These are phyloP conservation scores for Lepidocyrtinus sp. DNA, from an alignment of 2,888 invertebrate species.

Conservation along the genomic window DNA sequence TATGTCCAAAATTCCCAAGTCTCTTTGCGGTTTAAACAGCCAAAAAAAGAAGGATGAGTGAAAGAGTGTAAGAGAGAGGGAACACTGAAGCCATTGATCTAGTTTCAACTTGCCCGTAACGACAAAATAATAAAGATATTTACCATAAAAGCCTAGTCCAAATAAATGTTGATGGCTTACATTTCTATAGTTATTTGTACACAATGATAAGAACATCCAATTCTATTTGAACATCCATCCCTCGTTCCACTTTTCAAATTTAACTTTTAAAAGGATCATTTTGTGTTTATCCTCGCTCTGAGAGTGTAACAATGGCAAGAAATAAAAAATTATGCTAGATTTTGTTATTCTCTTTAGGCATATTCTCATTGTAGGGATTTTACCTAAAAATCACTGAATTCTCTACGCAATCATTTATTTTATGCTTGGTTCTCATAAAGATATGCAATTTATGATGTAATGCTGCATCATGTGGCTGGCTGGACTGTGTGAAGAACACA, in stretches of 20 bases:
- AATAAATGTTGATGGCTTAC: constrained; percentile 24
- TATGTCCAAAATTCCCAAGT: not conserved
- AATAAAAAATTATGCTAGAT: constrained; percentile 6
- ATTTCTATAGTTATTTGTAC: not conserved
- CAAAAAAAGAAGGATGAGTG: not conserved
- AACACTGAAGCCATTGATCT: constrained; percentile 39
- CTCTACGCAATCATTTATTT: not conserved
- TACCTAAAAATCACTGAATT: too few species aligned
- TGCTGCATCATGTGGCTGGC: too few species aligned
- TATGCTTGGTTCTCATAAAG: not conserved
- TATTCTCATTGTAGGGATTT: too few species aligned
- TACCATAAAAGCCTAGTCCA: constrained; percentile 12
- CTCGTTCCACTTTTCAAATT: too few species aligned
- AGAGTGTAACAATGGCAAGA: not conserved
- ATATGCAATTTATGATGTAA: constrained; percentile 10
- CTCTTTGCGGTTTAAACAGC: not conserved
- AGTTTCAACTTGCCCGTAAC: constrained; percentile 24
- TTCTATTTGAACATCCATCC: not conserved
- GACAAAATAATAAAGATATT: constrained; percentile 41
- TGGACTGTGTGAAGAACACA: too few species aligned
- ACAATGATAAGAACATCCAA: not conserved
- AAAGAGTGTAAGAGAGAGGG: constrained; percentile 15
- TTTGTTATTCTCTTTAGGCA: too few species aligned
- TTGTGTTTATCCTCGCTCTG: not conserved
- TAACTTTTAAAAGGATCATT: constrained; percentile 8